Base-by-base conservation (phyloP, 2,888 invertebrate genomes). In the Nemoura dubitans region DNA sequence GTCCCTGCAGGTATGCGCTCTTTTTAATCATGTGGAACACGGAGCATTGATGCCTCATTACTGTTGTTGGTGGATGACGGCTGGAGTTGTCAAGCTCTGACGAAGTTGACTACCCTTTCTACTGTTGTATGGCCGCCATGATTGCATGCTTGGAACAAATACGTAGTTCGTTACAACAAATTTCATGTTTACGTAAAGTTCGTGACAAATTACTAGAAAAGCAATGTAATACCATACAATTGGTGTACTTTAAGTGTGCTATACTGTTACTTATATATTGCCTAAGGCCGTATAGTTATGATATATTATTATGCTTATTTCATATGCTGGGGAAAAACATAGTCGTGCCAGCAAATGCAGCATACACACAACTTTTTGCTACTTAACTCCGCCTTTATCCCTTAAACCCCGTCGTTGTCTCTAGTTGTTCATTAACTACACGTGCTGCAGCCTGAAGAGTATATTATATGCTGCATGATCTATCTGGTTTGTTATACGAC, bases 1-100 rank as follows among this genome's bases (percentile, higher is more conserved):
- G 89, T 90, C 0, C 89, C 90, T 7, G 89, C 89, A 36, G 90
- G 89, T 89, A 86, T 36, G 10, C 10, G 86, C 29, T 78, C 78
- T 14, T 59, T 59, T 59, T 59, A 59, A 21, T 21, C 21, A 21
- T 14, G 6, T 2, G 21, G 59, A 3, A 16, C 14, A 21, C 10
- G 14, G 2, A 59, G 1, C 59, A 21, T 59, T 59, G 59, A 59
- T 21, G 14, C 59, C 2, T 59, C 16, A 2, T 59, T 59, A 2
- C 59, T 59, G 59, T 59, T 59, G 21, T 59, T n/a, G n/a, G n/a
- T n/a, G n/a, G n/a, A n/a, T n/a, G n/a, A n/a, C n/a, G n/a, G n/a
- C n/a, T n/a, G n/a, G n/a, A n/a, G n/a, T n/a, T n/a, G n/a, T n/a
- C n/a, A n/a, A n/a, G 59, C 36, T 36, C 10, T 36, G 36, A n/a